A percentile compares a stretch with the other conserved stretches of the same genome.
phyloP scores from a whole-genome alignment of 2,888 invertebrate genomes.

The Coremacera marginata region DNA sequence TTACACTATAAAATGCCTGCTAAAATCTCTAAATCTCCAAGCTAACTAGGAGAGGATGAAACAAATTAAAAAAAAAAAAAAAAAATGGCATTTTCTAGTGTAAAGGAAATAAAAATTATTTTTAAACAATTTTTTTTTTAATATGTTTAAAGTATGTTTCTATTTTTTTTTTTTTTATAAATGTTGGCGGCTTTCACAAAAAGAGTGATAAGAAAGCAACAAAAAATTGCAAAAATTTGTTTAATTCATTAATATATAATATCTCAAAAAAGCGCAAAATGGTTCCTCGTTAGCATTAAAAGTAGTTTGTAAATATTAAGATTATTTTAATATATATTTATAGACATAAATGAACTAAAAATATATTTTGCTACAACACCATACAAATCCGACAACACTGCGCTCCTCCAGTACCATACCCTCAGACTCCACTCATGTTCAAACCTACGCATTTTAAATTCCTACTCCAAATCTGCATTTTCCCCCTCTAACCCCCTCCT shows the following conservation, averaged over 20 bases:
- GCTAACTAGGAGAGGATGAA: neutral
- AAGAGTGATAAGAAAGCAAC: slow-evolving; percentile 9
- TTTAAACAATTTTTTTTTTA: slow-evolving; percentile 8
- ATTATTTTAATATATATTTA: neutral
- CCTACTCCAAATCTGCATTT: too few relatives aligned
- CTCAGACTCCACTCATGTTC: too few relatives aligned
- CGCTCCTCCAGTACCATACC: too few relatives aligned
- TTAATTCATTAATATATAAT: slow-evolving; percentile 46
- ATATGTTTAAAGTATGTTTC: slow-evolving; percentile 46
- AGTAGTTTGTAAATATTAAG: slow-evolving; percentile 57
- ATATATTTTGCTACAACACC: neutral
- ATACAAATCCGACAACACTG: too few relatives aligned
- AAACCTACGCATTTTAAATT: too few relatives aligned
- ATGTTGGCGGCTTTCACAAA: slow-evolving; percentile 22
- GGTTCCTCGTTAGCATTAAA: slow-evolving; percentile 64
- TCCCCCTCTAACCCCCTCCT: neutral
- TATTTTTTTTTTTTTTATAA: slow-evolving; percentile 45
- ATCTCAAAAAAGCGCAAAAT: slow-evolving; percentile 49
- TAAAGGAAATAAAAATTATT: neutral
- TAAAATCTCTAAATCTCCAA: too few relatives aligned
- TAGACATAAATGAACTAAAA: neutral
- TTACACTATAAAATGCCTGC: neutral
- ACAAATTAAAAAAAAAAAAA: neutral
- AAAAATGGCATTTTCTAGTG: neutral
- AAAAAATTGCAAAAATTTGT: slow-evolving; percentile 45